Conservation (phyloP, 2,797 vertebrate species). For the Thaleichthys pacificus region DNA sequence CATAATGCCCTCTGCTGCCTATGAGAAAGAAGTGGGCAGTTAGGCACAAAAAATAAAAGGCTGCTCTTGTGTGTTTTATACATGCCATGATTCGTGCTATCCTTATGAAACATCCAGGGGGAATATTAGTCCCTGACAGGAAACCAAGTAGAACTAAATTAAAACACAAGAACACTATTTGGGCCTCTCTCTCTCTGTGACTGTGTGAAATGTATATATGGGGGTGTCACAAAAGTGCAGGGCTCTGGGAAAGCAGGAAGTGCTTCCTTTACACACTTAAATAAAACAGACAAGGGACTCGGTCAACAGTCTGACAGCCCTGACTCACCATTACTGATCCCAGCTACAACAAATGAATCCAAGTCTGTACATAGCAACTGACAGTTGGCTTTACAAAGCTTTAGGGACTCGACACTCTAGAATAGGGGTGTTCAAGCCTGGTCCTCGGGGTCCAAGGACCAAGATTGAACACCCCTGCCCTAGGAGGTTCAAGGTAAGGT, state of each 20-base stretch:
- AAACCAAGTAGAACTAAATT: constrained; percentile 18
- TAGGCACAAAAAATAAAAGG: constrained; percentile 44
- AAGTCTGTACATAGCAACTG: too few species aligned
- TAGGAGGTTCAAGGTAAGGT: too few species aligned
- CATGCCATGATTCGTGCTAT: not conserved
- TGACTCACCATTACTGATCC: not conserved
- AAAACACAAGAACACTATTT: constrained; percentile 1
- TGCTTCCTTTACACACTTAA: constrained; percentile 30
- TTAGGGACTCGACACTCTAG: too few species aligned
- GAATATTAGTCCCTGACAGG: not conserved
- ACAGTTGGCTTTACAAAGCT: too few species aligned
- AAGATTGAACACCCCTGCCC: too few species aligned
- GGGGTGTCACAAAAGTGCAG: constrained; percentile 22
- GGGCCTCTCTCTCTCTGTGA: constrained; percentile 1
- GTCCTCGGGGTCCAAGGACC: too few species aligned
- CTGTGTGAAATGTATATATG: not conserved
- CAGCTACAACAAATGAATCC: not conserved
- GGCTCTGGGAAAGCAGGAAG: constrained; percentile 46
- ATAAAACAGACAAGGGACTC: constrained; percentile 3
- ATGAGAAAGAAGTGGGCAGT: constrained; percentile 60
- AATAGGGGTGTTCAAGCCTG: too few species aligned
- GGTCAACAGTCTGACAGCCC: not conserved
- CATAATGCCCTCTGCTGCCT: constrained; percentile 26
- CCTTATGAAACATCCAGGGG: constrained; percentile 20
- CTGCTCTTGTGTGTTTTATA: constrained; percentile 24